These are phyloP conservation scores for Rostratula benghalensis DNA, from an alignment of 2,113 vertebrate genomes.

Conservation along the genomic window DNA sequence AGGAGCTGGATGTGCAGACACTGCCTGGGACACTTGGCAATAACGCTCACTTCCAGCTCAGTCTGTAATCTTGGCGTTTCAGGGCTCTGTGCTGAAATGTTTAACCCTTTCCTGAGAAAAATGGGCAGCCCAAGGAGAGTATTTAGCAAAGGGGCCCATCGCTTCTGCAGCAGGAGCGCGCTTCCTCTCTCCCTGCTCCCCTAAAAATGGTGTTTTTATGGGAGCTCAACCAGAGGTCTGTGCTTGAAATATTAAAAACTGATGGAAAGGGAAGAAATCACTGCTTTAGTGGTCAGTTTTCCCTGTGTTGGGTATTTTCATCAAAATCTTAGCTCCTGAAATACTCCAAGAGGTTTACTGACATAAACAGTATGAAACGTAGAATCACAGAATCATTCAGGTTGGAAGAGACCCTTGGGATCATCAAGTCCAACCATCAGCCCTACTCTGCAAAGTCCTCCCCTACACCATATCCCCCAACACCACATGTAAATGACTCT, in stretches of 20 bases:
- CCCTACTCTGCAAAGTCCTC: too few species aligned
- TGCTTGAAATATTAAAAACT: neutral
- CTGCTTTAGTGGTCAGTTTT: neutral
- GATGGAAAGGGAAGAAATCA: neutral
- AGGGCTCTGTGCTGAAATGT: neutral
- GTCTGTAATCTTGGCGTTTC: neutral
- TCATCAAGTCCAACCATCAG: too few species aligned
- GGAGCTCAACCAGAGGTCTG: neutral
- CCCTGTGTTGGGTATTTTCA: neutral
- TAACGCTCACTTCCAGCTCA: neutral
- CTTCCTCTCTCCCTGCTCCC: neutral
- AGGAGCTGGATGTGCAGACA: neutral
- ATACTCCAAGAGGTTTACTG: neutral
- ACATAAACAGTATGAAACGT: neutral
- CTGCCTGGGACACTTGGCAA: rapidly evolving
- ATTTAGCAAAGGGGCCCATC: neutral
- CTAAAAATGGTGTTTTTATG: neutral
- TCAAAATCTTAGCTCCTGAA: neutral
- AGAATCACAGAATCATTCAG: too few species aligned
- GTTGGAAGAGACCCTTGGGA: too few species aligned
- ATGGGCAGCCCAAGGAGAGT: neutral
- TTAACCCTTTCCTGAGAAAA: neutral
- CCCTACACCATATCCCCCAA: too few species aligned
- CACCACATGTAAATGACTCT: too few species aligned
- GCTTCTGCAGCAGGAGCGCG: neutral